phyloP scores from a whole-genome alignment of 1,140 invertebrate species.

The Euschistus heros region DNA sequence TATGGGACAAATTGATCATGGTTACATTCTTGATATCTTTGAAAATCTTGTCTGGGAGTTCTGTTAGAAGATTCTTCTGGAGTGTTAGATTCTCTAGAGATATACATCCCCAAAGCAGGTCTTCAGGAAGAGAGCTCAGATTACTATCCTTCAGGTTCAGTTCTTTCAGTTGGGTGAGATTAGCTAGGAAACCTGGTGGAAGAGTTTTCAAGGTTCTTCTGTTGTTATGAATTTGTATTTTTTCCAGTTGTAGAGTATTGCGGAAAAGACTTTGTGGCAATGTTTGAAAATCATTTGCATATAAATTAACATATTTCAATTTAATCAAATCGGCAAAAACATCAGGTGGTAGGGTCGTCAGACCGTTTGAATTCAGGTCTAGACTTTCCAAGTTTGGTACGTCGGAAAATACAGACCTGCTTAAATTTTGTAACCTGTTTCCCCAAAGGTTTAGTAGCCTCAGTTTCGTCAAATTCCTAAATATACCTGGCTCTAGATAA shows the following conservation, averaged over 20 bases:
- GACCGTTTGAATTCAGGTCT: conserved; percentile 49
- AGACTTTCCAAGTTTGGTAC: conserved; percentile 45
- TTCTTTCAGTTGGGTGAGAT: conserved; percentile 41
- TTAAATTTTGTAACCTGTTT: conserved; percentile 47
- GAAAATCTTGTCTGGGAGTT: conserved; percentile 43
- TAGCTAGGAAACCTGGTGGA: conserved; percentile 43
- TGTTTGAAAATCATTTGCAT: conserved; percentile 45
- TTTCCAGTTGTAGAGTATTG: conserved; percentile 41
- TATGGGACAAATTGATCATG: conserved; percentile 44
- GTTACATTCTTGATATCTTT: conserved; percentile 43
- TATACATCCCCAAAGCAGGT: conserved; percentile 45
- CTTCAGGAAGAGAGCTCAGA: conserved; percentile 41
- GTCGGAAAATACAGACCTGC: conserved; percentile 45
- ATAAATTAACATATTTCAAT: conserved; percentile 46
- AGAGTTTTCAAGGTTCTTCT: conserved; percentile 42
- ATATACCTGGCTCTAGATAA: conserved; percentile 44
- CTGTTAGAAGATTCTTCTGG: conserved; percentile 42
- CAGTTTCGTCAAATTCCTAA: conserved; percentile 45
- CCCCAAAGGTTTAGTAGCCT: conserved; percentile 48
- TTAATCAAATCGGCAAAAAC: conserved; percentile 46
- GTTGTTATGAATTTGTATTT: conserved; percentile 44
- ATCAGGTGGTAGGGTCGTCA: conserved; percentile 43
- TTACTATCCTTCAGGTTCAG: conserved; percentile 41
- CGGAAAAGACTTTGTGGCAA: conserved; percentile 47
- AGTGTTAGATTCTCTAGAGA: conserved; percentile 44